phyloP scores from a whole-genome alignment of 2,888 invertebrate species.

The Stenodera caucasica region DNA sequence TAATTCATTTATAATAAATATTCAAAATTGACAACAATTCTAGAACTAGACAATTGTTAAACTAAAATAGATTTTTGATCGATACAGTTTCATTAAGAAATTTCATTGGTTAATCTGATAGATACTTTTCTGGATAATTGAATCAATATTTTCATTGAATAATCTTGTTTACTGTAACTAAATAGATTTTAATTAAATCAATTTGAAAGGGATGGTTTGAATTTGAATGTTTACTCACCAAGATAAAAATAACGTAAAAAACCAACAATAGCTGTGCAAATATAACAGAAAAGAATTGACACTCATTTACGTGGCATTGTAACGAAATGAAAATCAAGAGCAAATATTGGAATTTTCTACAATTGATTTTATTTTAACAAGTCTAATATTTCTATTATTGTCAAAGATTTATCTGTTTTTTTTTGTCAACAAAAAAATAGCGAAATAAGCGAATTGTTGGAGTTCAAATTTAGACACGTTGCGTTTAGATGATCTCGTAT shows the following conservation, averaged over 20 bases:
- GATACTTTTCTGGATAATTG: constrained; percentile 7
- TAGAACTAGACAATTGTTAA: too few relatives aligned
- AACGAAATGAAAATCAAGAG: too few relatives aligned
- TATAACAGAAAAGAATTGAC: too few relatives aligned
- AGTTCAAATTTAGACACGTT: not conserved
- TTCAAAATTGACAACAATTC: too few relatives aligned
- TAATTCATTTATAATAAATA: too few relatives aligned
- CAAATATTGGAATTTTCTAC: too few relatives aligned
- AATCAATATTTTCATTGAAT: constrained; percentile 8
- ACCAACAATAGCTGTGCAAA: not conserved
- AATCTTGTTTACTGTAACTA: not conserved
- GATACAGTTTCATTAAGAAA: not conserved
- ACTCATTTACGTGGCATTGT: too few relatives aligned
- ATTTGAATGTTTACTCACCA: not conserved
- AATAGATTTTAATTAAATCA: constrained; percentile 4
- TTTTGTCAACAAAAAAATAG: not conserved
- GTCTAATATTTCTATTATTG: not conserved
- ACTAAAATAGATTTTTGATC: too few relatives aligned
- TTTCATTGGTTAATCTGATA: not conserved
- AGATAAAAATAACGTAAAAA: not conserved
- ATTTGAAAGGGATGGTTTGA: not conserved
- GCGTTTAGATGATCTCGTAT: not conserved
- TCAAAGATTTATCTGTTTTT: not conserved
- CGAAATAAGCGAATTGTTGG: not conserved
- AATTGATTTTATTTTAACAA: not conserved